Base-by-base conservation (phyloP, 92 coral and sea anemone species). In the Blastomussa wellsi region DNA sequence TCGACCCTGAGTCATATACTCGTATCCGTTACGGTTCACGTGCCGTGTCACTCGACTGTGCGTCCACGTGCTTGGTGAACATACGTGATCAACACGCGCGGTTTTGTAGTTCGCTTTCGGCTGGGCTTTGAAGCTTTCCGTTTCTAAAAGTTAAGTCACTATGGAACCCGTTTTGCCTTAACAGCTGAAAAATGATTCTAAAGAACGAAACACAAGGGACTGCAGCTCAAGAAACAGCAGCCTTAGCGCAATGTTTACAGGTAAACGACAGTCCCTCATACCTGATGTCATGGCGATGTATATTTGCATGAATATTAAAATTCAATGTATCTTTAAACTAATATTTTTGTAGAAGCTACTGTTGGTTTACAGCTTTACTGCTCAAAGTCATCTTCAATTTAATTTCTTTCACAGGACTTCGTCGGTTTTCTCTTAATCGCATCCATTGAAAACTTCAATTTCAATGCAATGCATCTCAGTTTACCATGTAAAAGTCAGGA, bases 211-310 rank as follows among this genome's bases (percentile, higher is more conserved):
- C 37, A 57, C 78, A 82, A 31, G 31, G 0, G 2, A 82, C 53
- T 53, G 26, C 79, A 38, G 49, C 29, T 16, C 79, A 75, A 59
- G 74, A 59, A n/a, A 57, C 80, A 8, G 16, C 42, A 12, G 87
- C 38, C 7, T 62, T 83, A n/a, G 87, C 36, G 15, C 72, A 42
- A 19, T 26, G 62, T 74, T 74, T 83, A 48, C 87, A 83, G 65
- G 87, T 83, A 42, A 51, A 36, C 33, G 10, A 78, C 24, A 7
- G 7, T 24, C 1, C 9, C 10, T 7, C 29, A 3, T 48, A 4
- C 53, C 16, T 13, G 57, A 22, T 51, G 4, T 1, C 16, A 14
- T 3, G 13, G 53, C 7, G 44, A 8, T 44, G 11, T n/a, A 44
- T 44, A 44, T 44, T 44, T 44, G 57, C 19, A 51, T 51, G 57